Evolutionary conservation across 2,113 vertebrate species (phyloP), one percentile per base, ranked within the genome.

Genomic region (Halcyon malimbica): DNA sequence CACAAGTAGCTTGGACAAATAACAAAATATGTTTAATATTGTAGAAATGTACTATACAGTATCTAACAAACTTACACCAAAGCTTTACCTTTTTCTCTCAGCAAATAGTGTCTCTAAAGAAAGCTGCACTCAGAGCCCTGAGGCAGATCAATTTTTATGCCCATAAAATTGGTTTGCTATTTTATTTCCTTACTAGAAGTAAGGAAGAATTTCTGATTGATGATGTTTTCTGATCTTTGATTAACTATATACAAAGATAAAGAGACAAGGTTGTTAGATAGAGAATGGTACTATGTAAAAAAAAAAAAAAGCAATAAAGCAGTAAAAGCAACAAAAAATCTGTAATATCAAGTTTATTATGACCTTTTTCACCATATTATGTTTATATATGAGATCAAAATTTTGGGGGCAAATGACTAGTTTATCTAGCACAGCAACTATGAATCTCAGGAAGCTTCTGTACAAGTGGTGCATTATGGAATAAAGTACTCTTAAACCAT

Each of bases 231-330:
- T 83, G 74, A 93, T 93, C 80, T 78, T 96, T 16, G 4, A 83
- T 97, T 96, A 97, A 94, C 95, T 95, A 90, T 42, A 89, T 37
- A 87, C 23, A 77, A 96, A 86, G 85, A 70, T 75, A 96, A 94
- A 93, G 63, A 88, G 12, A 59, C 23, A 67, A 77, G 80, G 39
- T 48, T 95, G 51, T 95, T 94, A 81, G 31, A 70, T 90, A 64
- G 51, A 78, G 59, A 94, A 83, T 6, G 63, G 41, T 31, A 94
- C 86, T 56, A 44, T 44, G 42, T 44, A 14, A 16, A 44, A 44
- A 44, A 20, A 46, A 62, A 64, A 81, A 20, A 77, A 86, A 93
- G 44, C 82, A 81, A 70, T 73, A 87, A 88, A 91, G 7, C 18
- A 67, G 59, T 88, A 96, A 92, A 93, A 84, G 23, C 31, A 80